phyloP scores from a whole-genome alignment of 2,797 vertebrate genomes.

The Streptopelia turtur region DNA sequence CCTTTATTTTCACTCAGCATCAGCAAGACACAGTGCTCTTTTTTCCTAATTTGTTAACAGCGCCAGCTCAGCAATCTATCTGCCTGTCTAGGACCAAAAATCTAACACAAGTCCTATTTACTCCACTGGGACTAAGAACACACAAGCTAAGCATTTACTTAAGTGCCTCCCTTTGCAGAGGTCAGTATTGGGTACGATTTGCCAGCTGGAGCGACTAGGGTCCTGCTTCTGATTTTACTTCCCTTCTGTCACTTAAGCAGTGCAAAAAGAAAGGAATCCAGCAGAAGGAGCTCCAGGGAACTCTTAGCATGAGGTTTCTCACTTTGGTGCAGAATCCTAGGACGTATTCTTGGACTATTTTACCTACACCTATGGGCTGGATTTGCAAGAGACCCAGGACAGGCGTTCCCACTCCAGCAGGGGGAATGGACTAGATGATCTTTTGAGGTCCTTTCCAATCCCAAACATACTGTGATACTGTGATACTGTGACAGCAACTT shows the following conservation, averaged over 20 bases:
- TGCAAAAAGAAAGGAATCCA: background rate
- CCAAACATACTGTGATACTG: too few relatives aligned
- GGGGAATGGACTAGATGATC: too few relatives aligned
- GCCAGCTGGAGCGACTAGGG: background rate
- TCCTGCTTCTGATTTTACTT: background rate
- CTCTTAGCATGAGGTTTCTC: background rate
- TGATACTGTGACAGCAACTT: background rate
- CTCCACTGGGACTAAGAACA: background rate
- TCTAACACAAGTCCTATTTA: background rate
- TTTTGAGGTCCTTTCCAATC: too few relatives aligned
- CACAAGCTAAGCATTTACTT: background rate
- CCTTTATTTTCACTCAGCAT: conserved; percentile 26
- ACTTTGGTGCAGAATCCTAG: background rate
- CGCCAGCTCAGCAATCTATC: conserved; percentile 37
- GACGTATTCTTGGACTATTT: background rate
- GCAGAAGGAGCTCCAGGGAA: background rate
- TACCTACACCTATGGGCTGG: background rate
- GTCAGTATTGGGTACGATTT: background rate
- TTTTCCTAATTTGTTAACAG: background rate
- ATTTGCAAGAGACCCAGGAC: background rate
- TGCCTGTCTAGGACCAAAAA: background rate
- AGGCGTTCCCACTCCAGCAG: too few relatives aligned
- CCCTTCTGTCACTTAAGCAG: background rate
- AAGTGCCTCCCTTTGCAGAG: background rate
- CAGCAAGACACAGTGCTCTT: conserved; percentile 10